A percentile compares a stretch with the other conserved stretches of the same genome.
phyloP scores from a whole-genome alignment of 2,888 invertebrate species.

The Iselma pallidipennis region DNA sequence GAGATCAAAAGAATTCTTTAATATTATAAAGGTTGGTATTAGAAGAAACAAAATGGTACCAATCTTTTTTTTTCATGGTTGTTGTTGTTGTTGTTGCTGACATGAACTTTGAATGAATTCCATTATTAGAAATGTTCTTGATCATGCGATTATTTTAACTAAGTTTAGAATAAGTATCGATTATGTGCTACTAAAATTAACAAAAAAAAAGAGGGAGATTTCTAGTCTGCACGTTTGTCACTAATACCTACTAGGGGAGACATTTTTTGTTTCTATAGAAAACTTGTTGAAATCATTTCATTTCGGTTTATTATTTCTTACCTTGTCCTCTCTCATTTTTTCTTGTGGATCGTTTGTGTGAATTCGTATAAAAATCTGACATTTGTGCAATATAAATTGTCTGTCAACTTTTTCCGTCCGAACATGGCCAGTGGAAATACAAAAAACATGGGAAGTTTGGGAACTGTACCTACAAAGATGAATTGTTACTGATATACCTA shows the following conservation, averaged over 20 bases:
- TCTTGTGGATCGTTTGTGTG: background rate
- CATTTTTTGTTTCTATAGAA: too few species aligned
- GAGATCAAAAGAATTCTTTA: background rate
- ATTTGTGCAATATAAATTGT: background rate
- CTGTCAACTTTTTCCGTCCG: background rate
- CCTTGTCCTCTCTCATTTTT: background rate
- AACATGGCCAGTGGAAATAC: background rate
- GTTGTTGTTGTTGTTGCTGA: background rate
- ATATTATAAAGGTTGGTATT: background rate
- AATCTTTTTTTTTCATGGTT: too few species aligned
- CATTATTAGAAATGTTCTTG: background rate
- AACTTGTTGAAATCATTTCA: background rate
- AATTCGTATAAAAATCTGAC: background rate
- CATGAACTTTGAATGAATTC: background rate
- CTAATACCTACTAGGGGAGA: too few species aligned
- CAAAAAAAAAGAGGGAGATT: too few species aligned
- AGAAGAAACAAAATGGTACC: background rate
- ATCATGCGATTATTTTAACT: background rate
- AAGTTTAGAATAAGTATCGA: background rate
- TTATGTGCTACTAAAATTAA: background rate
- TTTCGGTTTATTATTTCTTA: background rate
- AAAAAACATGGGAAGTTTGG: too few species aligned
- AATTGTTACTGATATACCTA: too few species aligned
- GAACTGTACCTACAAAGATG: too few species aligned
- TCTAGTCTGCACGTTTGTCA: too few species aligned